Evolutionary conservation across 2,888 invertebrate genomes (phyloP).

Genomic region (Heteromurus nitidus): DNA sequence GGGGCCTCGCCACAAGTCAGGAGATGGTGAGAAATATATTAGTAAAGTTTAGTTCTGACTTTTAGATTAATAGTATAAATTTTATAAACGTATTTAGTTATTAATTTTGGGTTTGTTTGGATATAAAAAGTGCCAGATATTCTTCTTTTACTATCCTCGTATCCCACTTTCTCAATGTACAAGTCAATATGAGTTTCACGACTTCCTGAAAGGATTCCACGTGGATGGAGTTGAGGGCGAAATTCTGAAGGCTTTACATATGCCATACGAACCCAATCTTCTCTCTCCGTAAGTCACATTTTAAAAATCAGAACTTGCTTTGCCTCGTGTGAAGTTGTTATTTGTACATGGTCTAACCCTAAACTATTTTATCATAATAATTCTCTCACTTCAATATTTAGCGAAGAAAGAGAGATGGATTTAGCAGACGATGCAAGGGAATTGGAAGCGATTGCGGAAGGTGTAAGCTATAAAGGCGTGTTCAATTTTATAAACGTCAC

Average conservation of each 20-base stretch:
- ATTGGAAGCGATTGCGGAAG: slow-evolving; percentile 11
- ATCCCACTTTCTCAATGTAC: slow-evolving; percentile 88
- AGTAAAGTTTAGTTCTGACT: background rate
- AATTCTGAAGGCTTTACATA: slow-evolving; percentile 58
- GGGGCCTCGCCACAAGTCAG: slow-evolving; percentile 89
- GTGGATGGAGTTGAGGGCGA: slow-evolving; percentile 79
- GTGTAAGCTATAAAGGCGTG: slow-evolving; percentile 24
- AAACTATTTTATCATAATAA: too few species aligned
- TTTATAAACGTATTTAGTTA: background rate
- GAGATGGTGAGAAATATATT: too few species aligned
- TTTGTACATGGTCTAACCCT: too few species aligned
- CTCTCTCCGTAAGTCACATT: slow-evolving; percentile 21
- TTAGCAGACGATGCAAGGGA: slow-evolving; percentile 18
- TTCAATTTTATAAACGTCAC: slow-evolving; percentile 59
- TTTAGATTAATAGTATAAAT: background rate
- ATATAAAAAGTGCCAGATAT: slow-evolving; percentile 86
- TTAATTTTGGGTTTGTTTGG: too few species aligned
- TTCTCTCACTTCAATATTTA: background rate
- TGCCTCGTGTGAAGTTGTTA: background rate
- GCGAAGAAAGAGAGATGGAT: slow-evolving; percentile 15
- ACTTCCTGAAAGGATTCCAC: slow-evolving; percentile 88
- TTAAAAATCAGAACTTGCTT: background rate
- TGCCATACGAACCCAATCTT: slow-evolving; percentile 67
- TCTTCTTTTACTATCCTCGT: slow-evolving; percentile 88
- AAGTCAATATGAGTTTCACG: slow-evolving; percentile 89